These are phyloP conservation scores for Cacatua alba DNA, from an alignment of 2,113 vertebrate species.

Conservation along the genomic window DNA sequence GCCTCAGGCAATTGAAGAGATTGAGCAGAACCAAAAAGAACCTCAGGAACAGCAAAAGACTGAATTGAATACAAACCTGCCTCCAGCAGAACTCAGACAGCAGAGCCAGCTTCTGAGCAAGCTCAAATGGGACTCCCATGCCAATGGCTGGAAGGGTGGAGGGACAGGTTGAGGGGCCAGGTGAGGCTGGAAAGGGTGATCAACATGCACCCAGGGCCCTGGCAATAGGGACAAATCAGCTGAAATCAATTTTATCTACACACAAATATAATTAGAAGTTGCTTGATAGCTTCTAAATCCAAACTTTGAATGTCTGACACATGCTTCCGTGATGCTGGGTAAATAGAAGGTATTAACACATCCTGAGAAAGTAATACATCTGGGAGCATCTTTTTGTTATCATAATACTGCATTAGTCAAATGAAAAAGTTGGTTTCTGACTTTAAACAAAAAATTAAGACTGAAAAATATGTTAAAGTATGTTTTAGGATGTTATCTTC, in stretches of 20 bases:
- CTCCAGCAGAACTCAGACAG: background rate
- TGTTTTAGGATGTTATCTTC: background rate
- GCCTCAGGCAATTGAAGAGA: too few species aligned
- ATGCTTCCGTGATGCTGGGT: background rate
- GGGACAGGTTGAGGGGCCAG: fast-evolving
- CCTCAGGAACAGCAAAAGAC: background rate
- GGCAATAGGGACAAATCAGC: background rate
- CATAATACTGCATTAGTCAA: background rate
- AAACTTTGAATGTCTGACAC: background rate
- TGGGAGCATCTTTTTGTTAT: background rate
- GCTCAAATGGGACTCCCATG: fast-evolving
- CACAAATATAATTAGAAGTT: background rate
- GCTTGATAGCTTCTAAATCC: background rate
- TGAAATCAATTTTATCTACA: background rate
- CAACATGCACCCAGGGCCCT: background rate
- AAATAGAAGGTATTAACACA: background rate
- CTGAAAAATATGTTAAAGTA: background rate
- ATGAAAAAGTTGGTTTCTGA: background rate
- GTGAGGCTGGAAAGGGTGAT: background rate
- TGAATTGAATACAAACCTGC: background rate
- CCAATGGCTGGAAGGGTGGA: background rate
- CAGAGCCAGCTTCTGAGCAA: fast-evolving
- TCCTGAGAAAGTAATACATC: background rate
- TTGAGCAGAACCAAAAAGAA: background rate
- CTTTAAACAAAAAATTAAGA: background rate